Evolutionary conservation across 2,113 vertebrate species (phyloP).

Genomic region (Stigmatopora nigra): DNA sequence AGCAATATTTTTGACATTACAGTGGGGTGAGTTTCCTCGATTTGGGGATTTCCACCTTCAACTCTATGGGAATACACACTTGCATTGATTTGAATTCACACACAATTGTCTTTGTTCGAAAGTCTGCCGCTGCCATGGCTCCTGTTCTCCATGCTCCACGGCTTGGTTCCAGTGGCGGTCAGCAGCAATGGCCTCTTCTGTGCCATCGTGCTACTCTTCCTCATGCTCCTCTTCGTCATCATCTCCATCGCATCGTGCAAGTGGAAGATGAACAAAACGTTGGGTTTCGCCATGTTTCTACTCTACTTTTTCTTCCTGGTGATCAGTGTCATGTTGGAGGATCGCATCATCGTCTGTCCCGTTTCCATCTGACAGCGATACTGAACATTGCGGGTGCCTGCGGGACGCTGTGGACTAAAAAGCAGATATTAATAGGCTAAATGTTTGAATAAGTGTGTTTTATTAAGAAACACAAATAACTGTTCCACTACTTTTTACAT

Average conservation of each 20-base stretch:
- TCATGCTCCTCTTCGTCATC: slow-evolving; percentile 96
- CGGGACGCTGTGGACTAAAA: slow-evolving; percentile 11
- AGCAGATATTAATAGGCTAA: slow-evolving; percentile 2
- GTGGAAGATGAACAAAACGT: slow-evolving; percentile 92
- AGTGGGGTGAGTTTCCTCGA: slow-evolving; percentile 77
- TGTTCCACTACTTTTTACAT: slow-evolving; percentile 50
- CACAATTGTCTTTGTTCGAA: slow-evolving; percentile 27
- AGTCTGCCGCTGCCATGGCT: slow-evolving; percentile 91
- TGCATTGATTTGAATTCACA: background rate
- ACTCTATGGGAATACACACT: no score
- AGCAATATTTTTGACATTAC: slow-evolving; percentile 98
- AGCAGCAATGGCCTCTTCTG: slow-evolving; percentile 96
- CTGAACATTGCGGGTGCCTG: background rate
- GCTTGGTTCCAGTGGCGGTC: slow-evolving; percentile 78
- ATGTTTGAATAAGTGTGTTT: slow-evolving; percentile 32
- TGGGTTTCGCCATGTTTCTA: slow-evolving; percentile 89
- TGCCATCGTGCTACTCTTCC: slow-evolving; percentile 91
- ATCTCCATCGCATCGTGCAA: slow-evolving; percentile 84
- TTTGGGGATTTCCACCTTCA: no score
- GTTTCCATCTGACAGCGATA: slow-evolving; percentile 52
- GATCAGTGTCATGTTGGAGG: slow-evolving; percentile 91
- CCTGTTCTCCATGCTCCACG: slow-evolving; percentile 73
- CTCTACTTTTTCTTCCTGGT: slow-evolving; percentile 91
- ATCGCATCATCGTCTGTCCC: slow-evolving; percentile 82
- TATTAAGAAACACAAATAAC: slow-evolving; percentile 65